Conservation (phyloP, 1,140 invertebrate genomes). For the Drosophila sturtevanti region DNA sequence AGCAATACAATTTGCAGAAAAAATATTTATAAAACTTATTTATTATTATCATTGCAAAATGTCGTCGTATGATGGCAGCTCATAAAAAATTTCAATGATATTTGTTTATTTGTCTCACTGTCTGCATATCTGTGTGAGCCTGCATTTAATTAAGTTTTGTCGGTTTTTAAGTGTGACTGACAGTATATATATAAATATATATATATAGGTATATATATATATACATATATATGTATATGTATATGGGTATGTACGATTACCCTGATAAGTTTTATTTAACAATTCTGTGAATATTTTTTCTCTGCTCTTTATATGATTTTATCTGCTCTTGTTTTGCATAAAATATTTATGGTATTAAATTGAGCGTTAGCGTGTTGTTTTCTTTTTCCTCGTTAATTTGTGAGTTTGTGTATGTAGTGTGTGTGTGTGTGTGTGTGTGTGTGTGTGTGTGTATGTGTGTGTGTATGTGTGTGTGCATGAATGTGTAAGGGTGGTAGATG, state of each 20-base stretch:
- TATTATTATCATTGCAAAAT: conserved; percentile 37
- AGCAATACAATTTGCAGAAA: conserved; percentile 9
- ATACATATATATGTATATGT: conserved; percentile 2
- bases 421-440: not conserved
- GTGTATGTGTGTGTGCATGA: not conserved
- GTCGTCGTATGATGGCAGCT: conserved; percentile 10
- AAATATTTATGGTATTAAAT: conserved; percentile 73
- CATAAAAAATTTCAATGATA: conserved; percentile 31
- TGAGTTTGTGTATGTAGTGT: conserved; percentile 9
- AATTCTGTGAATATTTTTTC: conserved; percentile 22
- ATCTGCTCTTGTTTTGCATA: conserved; percentile 47
- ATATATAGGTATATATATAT: not conserved
- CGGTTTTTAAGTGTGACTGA: conserved; percentile 50
- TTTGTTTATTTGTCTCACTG: conserved; percentile 43
- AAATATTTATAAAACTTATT: conserved; percentile 50
- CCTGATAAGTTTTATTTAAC: conserved; percentile 60
- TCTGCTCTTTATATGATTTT: conserved; percentile 18
- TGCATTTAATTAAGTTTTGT: conserved; percentile 77
- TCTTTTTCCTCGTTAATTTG: conserved; percentile 6
- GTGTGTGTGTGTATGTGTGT: not conserved
- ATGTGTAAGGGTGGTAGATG: not conserved
- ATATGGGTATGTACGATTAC: conserved; percentile 37
- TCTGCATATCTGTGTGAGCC: conserved; percentile 23
- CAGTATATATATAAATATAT: not conserved
- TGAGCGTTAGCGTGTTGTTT: conserved; percentile 45